Evolutionary conservation across 2,888 invertebrate species (phyloP).

Genomic region (Epinotia nisella): DNA sequence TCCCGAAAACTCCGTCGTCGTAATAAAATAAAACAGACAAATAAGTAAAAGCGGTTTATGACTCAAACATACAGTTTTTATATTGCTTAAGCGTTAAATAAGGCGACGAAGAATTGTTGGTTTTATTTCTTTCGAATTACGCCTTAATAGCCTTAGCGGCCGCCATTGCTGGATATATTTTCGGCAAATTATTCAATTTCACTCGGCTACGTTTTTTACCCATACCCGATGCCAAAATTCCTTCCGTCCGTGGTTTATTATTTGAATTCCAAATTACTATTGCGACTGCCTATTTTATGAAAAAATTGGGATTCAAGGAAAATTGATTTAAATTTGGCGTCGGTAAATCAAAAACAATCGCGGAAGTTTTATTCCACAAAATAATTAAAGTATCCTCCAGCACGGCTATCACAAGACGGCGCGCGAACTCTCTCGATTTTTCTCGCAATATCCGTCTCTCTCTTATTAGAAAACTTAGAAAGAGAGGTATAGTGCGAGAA

Average conservation of each 20-base stretch:
- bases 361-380: slow-evolving; percentile 37
- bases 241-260: slow-evolving; percentile 49
- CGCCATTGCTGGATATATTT: slow-evolving; percentile 60
- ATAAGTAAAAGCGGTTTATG: slow-evolving; percentile 26
- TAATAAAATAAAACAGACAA: neutral
- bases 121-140: slow-evolving; percentile 65
- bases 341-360: slow-evolving; percentile 43
- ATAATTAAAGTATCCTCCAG: slow-evolving; percentile 33
- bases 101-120: slow-evolving; percentile 58
- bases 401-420: no score
- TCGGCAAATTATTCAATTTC: slow-evolving; percentile 64
- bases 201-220: slow-evolving; percentile 50
- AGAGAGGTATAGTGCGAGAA: no score
- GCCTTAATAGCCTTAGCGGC: slow-evolving; percentile 57
- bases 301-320: slow-evolving; percentile 44
- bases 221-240: slow-evolving; percentile 46
- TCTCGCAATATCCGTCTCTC: no score
- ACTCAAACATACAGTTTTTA: slow-evolving; percentile 21
- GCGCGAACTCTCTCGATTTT: no score
- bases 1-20: neutral
- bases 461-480: no score
- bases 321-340: slow-evolving; percentile 47
- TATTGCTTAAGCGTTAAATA: slow-evolving; percentile 54
- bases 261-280: slow-evolving; percentile 49
- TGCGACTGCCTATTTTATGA: slow-evolving; percentile 46